Evolutionary conservation across 2,113 vertebrate genomes (phyloP).

Genomic region (Aldabrachelys gigantea): DNA sequence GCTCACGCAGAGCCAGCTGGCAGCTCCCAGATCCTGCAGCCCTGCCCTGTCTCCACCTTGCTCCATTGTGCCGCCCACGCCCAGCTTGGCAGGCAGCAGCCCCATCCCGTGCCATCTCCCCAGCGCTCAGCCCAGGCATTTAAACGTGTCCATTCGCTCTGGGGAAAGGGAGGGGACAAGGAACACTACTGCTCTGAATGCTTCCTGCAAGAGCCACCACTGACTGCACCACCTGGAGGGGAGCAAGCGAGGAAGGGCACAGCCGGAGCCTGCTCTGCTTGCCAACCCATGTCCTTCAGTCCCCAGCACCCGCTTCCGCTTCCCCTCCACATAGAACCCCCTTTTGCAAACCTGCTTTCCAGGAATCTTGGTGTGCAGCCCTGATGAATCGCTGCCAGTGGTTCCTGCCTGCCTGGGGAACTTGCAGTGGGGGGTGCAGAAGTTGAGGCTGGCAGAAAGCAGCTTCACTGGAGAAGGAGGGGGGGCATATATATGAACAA

Average conservation of each 20-base stretch:
- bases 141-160: background rate
- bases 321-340: background rate
- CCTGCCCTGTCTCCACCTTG: background rate
- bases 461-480: background rate
- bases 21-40: background rate
- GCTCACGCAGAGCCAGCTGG: background rate
- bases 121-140: background rate
- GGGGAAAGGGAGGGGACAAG: background rate
- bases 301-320: fast-evolving
- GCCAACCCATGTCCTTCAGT: background rate
- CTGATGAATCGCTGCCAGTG: background rate
- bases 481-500: background rate
- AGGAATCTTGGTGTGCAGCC: background rate
- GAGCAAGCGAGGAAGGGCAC: background rate
- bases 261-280: background rate
- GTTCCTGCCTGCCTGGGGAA: background rate
- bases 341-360: background rate
- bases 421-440: background rate
- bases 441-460: background rate
- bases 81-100: background rate
- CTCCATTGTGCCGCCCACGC: background rate
- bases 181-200: background rate
- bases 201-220: conserved; percentile 11
- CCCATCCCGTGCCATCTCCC: fast-evolving
- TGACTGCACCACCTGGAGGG: background rate